Conservation (phyloP, 2,888 invertebrate genomes). For the Nebria brevicollis region DNA sequence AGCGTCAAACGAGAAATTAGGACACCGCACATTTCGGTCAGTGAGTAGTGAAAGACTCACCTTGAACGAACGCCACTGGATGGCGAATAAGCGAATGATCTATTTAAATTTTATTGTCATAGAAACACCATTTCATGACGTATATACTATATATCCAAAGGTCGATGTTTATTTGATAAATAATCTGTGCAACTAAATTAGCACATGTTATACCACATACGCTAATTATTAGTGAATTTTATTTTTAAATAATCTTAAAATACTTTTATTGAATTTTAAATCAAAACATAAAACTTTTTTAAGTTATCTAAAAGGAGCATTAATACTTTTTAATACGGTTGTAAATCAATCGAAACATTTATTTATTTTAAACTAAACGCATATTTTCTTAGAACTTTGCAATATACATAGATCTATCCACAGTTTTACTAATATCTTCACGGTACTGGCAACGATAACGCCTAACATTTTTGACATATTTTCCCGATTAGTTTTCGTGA, state of each 20-base stretch:
- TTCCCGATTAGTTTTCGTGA: neutral
- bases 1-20: slow-evolving; percentile 33
- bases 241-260: too few species aligned
- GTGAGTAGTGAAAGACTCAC: neutral
- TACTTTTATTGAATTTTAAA: too few species aligned
- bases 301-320: too few species aligned
- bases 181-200: neutral
- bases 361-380: too few species aligned
- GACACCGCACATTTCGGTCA: slow-evolving; percentile 25
- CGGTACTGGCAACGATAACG: neutral
- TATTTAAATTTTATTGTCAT: slow-evolving; percentile 1
- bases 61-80: neutral
- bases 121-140: neutral
- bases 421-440: neutral
- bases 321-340: too few species aligned
- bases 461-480: neutral
- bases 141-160: neutral
- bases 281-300: too few species aligned
- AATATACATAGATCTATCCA: neutral
- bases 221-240: too few species aligned
- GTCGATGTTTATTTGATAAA: neutral
- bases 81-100: neutral
- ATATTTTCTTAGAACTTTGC: too few species aligned
- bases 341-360: too few species aligned
- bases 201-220: too few species aligned